phyloP scores from a whole-genome alignment of 2,888 invertebrate genomes.

The Ischnus inquisitorius region DNA sequence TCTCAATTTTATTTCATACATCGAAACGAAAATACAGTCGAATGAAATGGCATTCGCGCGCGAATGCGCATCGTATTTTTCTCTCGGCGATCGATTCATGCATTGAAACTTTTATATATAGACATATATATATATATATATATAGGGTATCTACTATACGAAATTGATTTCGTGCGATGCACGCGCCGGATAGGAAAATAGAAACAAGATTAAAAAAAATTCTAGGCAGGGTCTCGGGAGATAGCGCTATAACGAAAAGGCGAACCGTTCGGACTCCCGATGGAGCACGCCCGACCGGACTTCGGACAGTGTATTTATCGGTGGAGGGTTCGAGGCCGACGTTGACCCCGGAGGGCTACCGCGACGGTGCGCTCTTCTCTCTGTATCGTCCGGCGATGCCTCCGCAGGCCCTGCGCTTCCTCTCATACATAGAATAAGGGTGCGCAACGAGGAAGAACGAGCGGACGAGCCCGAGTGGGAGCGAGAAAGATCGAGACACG shows the following conservation, averaged over 20 bases:
- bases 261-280: conserved; percentile 70
- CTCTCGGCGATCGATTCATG: conserved; percentile 50
- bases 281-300: conserved; percentile 75
- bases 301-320: conserved; percentile 74
- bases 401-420: conserved; percentile 57
- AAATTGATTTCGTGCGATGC: conserved; percentile 72
- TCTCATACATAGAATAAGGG: conserved; percentile 41
- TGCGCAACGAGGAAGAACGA: conserved; percentile 38
- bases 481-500: conserved; percentile 21
- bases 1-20: conserved; percentile 64
- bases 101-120: conserved; percentile 15
- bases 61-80: conserved; percentile 36
- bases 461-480: conserved; percentile 51
- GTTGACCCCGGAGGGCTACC: conserved; percentile 63
- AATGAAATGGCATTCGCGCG: conserved; percentile 44
- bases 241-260: conserved; percentile 67
- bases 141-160: conserved; percentile 52
- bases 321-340: conserved; percentile 66
- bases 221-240: conserved; percentile 60
- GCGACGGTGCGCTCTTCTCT: conserved; percentile 44
- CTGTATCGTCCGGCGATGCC: conserved; percentile 54
- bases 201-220: conserved; percentile 41
- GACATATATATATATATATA: conserved; percentile 9
- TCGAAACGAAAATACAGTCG: conserved; percentile 45
- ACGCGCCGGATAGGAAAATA: conserved; percentile 58